Evolutionary conservation across 2,888 invertebrate genomes (phyloP), one percentile per base, ranked within the genome.

Genomic region (Alviniconcha strummeri): DNA sequence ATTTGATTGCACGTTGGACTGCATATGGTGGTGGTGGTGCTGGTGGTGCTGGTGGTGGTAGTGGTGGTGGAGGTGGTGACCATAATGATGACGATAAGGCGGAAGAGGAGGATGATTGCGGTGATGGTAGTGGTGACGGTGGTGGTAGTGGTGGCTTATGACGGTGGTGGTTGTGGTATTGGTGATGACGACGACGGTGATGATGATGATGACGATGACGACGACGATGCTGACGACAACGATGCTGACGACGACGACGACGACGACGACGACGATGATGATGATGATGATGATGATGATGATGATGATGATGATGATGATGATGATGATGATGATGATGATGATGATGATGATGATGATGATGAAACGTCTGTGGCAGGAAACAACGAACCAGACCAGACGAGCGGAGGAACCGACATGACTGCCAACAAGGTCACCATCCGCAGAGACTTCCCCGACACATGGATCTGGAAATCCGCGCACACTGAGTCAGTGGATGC

Each of bases 391-490:
- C 36, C 36, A 36, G 36, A 3, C 36, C 36, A 36, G 36, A 0
- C 36, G 36, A 36, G 36, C 36, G 36, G 36, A 36, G 36, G 36
- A 36, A 36, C 36, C 36, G 36, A 36, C 36, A 36, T 36, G 36
- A 3, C 36, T 36, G 36, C 36, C 36, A 36, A 36, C 36, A 36
- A 36, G 36, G 36, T 36, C 36, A 13, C 13, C 60, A 91, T 90
- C 93, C 95, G 96, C 90, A 95, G 95, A 93, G 94, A 95, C 93
- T 96, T 96, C 93, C 96, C 96, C 71, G 96, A 96, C 94, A 96
- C 96, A 81, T 96, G 96, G 96, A 94, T 96, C 88, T 96, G 96
- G 95, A 94, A 95, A 89, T 94, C 95, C 91, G 94, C 71, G 15
- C 80, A 74, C 6, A 84, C 86, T 11, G 81, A 83, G 87, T 87